phyloP scores from a whole-genome alignment of 2,797 vertebrate species.

The Periparus ater region DNA sequence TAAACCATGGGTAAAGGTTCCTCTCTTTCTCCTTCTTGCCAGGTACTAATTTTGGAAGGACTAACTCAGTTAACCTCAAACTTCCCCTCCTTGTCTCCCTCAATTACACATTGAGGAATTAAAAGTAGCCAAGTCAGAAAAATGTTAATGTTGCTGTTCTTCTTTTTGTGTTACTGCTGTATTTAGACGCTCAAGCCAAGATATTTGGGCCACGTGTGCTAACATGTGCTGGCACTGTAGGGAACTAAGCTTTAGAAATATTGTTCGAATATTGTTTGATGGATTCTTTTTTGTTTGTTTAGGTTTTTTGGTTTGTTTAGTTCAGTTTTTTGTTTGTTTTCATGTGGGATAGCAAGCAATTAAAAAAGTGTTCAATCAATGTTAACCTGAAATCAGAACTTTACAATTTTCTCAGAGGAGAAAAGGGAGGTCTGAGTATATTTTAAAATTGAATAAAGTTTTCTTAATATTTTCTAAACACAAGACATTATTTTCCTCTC shows the following conservation, averaged over 20 bases:
- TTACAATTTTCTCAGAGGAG: not conserved
- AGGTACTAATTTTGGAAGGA: not conserved
- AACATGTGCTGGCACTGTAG: not conserved
- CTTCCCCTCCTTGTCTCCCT: not conserved
- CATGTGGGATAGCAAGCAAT: not conserved
- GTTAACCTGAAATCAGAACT: not conserved
- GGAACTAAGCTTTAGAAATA: not conserved
- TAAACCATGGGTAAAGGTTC: not conserved
- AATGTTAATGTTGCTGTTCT: not conserved
- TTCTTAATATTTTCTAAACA: not conserved
- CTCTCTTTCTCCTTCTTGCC: not conserved
- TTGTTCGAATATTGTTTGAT: not conserved
- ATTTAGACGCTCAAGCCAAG: not conserved
- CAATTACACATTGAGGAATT: not conserved
- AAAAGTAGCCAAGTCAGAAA: constrained; percentile 8
- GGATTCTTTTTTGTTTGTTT: not conserved
- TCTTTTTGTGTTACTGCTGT: not conserved
- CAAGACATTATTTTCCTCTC: not conserved
- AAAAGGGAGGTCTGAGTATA: not conserved
- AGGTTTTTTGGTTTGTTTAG: not conserved
- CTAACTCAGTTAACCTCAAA: not conserved
- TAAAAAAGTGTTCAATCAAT: not conserved
- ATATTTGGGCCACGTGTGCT: not conserved
- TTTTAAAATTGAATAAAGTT: not conserved
- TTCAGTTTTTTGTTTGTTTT: not conserved